phyloP scores from a whole-genome alignment of 2,797 vertebrate genomes.

The Meriones psammophilus region DNA sequence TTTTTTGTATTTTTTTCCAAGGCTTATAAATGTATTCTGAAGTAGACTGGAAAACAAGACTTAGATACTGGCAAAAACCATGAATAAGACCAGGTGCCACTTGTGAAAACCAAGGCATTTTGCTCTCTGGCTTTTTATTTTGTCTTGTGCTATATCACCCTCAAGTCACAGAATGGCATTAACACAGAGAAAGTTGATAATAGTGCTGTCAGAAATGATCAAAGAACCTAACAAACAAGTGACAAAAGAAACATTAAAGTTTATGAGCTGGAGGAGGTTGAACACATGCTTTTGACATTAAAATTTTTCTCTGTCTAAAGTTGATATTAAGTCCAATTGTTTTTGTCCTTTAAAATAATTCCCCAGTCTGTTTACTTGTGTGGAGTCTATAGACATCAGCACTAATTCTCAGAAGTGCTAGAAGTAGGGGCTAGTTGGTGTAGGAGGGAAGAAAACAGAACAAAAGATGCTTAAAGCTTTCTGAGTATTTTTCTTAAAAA shows the following conservation, averaged over 20 bases:
- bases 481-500: slow-evolving; percentile 58
- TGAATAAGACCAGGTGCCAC: background rate
- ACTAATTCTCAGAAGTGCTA: slow-evolving; percentile 53
- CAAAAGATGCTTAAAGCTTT: slow-evolving; percentile 53
- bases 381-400: slow-evolving; percentile 48
- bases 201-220: slow-evolving; percentile 67
- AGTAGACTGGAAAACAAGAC: background rate
- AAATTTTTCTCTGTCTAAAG: slow-evolving; percentile 65
- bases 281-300: slow-evolving; percentile 65
- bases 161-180: slow-evolving; percentile 47
- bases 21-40: slow-evolving; percentile 36
- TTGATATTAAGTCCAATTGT: slow-evolving; percentile 58
- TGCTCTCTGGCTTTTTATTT: slow-evolving; percentile 25
- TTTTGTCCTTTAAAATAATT: slow-evolving; percentile 71
- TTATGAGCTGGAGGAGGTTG: slow-evolving; percentile 57
- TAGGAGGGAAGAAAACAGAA: slow-evolving; percentile 24
- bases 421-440: slow-evolving; percentile 21
- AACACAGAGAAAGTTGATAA: slow-evolving; percentile 60
- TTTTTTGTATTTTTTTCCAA: slow-evolving; percentile 49
- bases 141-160: slow-evolving; percentile 59
- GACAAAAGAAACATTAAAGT: slow-evolving; percentile 60
- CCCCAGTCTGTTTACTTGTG: slow-evolving; percentile 54
- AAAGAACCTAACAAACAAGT: slow-evolving; percentile 59
- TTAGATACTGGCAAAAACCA: slow-evolving; percentile 26
- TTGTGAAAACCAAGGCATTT: slow-evolving; percentile 56